phyloP scores from a whole-genome alignment of 2,888 invertebrate genomes.

The Meliscaeva auricollis region DNA sequence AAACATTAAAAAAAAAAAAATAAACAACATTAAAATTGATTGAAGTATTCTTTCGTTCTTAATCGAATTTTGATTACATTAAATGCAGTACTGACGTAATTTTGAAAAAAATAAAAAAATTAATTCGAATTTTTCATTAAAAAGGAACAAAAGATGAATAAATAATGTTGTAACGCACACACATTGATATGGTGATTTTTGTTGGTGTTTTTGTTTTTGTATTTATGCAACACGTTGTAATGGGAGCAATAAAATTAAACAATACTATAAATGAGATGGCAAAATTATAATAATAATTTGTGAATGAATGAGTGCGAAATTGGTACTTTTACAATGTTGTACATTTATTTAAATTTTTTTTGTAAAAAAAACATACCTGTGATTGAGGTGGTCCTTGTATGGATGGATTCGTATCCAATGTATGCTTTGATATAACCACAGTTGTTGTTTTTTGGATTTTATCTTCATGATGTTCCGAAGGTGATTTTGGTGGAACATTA shows the following conservation, averaged over 20 bases:
- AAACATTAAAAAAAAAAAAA: not conserved
- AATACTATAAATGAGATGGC: constrained; percentile 79
- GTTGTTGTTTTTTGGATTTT: constrained; percentile 94
- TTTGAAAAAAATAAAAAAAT: not conserved
- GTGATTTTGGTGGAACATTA: constrained; percentile 89
- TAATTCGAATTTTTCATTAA: not conserved
- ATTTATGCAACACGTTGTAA: constrained; percentile 76
- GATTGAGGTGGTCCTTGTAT: constrained; percentile 80
- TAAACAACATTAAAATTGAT: not conserved
- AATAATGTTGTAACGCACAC: constrained; percentile 46
- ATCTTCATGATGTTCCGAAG: constrained; percentile 86
- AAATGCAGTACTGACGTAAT: not conserved
- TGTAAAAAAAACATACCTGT: constrained; percentile 84
- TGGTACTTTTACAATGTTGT: not conserved
- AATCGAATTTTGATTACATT: constrained; percentile 15
- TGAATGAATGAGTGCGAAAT: constrained; percentile 73
- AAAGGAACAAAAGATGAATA: constrained; percentile 23
- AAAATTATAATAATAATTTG: constrained; percentile 66
- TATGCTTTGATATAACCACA: constrained; percentile 97
- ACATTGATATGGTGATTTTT: constrained; percentile 47
- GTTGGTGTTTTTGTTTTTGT: constrained; percentile 12
- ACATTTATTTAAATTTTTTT: constrained; percentile 1
- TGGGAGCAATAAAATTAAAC: constrained; percentile 77
- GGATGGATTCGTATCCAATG: constrained; percentile 87
- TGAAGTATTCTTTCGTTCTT: no score